Evolutionary conservation across 53 echinoderm and acorn worm species (phyloP), one percentile per base, ranked within the genome.

Genomic region (Echinometra lucunter): DNA sequence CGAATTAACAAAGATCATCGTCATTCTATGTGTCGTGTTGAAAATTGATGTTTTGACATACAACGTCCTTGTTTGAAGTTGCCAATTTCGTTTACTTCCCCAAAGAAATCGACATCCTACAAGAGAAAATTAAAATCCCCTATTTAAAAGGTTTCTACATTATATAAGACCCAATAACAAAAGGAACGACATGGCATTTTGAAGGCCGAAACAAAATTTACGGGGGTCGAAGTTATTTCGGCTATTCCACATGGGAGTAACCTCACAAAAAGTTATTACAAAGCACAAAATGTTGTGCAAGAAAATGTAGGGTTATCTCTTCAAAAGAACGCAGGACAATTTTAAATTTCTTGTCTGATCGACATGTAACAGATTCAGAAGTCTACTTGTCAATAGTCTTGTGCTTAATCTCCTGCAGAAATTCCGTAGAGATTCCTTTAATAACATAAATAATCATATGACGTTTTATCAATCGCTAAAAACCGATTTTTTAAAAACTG

Each of bases 1-100:
- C 85, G 28, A 47, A 85, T 85, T 85, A 47, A 85, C 53, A 85
- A 85, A 85, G 85, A 45, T 85, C 85, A 49, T 47, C 49, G 47
- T 85, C 49, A 47, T 85, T 85, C 49, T n/a, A n/a, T n/a, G 49
- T 78, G 85, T 85, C 85, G 49, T 30, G 47, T 45, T 85, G 12
- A 3, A 49, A 85, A 85, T 85, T 12, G 49, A 49, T 85, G 53
- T 85, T 85, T 85, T 85, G 85, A 85, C 85, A 28, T 49, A 1
- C 47, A 16, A 28, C 27, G 49, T 45, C 85, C 85, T 85, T 49
- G 45, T 11, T 28, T 45, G 16, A 85, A 49, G 85, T 53, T 85
- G 53, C 49, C 85, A 85, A 28, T 28, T 45, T 85, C 21, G 49
- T 85, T 47, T 47, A 3, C 49, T n/a, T 85, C 85, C 85, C 85